phyloP scores from a whole-genome alignment of 2,113 vertebrate genomes.

The Heliornis fulica region DNA sequence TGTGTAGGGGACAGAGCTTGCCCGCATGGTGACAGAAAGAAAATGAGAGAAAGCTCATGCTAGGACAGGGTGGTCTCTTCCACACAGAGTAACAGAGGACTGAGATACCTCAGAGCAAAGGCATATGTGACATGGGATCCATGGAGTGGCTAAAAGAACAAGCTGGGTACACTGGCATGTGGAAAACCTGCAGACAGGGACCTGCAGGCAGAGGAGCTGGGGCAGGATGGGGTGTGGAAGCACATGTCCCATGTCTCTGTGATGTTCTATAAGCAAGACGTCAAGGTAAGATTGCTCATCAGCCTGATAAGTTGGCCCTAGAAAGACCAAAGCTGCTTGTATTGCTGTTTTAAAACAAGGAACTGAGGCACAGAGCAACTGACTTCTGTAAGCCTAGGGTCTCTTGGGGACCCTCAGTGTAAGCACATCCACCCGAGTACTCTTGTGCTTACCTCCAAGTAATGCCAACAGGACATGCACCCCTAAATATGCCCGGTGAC shows the following conservation, averaged over 20 bases:
- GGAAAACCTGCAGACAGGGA: background rate
- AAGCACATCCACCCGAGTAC: background rate
- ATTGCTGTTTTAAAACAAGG: background rate
- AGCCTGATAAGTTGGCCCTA: background rate
- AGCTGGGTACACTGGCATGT: background rate
- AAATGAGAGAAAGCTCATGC: background rate
- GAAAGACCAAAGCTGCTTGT: background rate
- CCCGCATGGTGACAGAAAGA: background rate
- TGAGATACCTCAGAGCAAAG: background rate
- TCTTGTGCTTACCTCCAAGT: background rate
- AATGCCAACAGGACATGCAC: background rate
- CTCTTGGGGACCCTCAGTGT: background rate
- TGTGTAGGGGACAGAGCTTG: background rate
- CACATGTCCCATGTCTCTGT: background rate
- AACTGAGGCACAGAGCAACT: background rate
- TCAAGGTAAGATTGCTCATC: background rate
- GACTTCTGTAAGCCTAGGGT: background rate
- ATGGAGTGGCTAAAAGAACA: background rate
- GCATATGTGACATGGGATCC: background rate
- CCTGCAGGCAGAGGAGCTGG: background rate
- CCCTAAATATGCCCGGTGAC: background rate
- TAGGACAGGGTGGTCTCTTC: background rate
- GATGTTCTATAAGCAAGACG: fast-evolving
- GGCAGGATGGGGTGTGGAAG: background rate
- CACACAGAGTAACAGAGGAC: background rate